Base-by-base conservation (phyloP, 2,797 vertebrate species). In the Thamnophis elegans region DNA sequence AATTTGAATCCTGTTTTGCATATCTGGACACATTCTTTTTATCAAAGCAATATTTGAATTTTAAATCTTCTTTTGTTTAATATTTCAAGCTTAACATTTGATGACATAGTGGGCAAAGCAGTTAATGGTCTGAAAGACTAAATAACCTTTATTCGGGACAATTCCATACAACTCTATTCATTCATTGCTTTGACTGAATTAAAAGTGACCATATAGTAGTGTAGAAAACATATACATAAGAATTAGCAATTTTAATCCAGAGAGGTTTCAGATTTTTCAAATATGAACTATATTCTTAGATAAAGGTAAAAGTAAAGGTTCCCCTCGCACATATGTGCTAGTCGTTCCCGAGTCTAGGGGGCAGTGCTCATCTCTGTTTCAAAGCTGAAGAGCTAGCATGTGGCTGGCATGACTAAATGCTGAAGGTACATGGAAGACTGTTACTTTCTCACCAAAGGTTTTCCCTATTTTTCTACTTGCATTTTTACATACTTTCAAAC, bases 1-100 rank as follows among this genome's bases (percentile, higher is more conserved):
- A 86, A 91, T 93, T 89, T 96, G 94, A 26, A 85, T 92, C 89
- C 47, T 53, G 25, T 13, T 94, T 94, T 95, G 93, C 86, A 32
- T 87, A 89, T 73, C 87, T 89, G 60, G 28, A 10, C 4, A 8
- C 89, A 42, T 8, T 12, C 5, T 78, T 94, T 95, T 32, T 92
- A 60, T 26, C 0, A 90, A 73, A 68, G 56, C 36, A 90, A 92
- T 42, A 12, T 59, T 25, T 60, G 58, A 78, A 78, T 65, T 18
- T 25, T 6, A 89, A 54, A 59, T 82, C 32, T 85, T 11, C 10
- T 53, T 91, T 22, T 88, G 14, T 25, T 88, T 86, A 53, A 14
- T 85, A 20, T 92, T 91, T 26, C 42, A 58, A 5, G 36, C 20
- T 91, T 36, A 6, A 11, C 89, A 26, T 55, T 59, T 93, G 85